Conservation (phyloP, 2,797 vertebrate genomes). For the Lates japonicus region DNA sequence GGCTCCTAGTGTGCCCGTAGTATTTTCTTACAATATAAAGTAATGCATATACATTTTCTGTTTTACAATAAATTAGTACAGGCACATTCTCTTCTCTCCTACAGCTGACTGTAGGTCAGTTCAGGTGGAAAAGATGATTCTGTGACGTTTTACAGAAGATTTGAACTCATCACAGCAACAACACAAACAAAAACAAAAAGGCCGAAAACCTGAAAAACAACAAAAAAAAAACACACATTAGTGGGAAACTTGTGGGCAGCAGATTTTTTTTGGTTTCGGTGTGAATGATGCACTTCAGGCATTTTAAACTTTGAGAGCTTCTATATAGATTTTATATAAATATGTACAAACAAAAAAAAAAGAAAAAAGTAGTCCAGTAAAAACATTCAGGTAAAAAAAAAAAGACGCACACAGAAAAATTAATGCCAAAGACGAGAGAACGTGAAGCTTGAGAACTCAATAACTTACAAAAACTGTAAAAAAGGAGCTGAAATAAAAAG, state of each 20-base stretch:
- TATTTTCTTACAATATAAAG: slow-evolving; percentile 93
- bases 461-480: slow-evolving; percentile 84
- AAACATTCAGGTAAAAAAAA: slow-evolving; percentile 81
- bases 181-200: too few relatives aligned
- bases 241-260: slow-evolving; percentile 84
- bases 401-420: slow-evolving; percentile 64
- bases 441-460: slow-evolving; percentile 82
- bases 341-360: slow-evolving; percentile 85
- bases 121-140: slow-evolving; percentile 60
- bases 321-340: slow-evolving; percentile 88
- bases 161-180: slow-evolving; percentile 56
- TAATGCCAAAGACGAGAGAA: slow-evolving; percentile 82
- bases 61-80: slow-evolving; percentile 95
- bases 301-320: slow-evolving; percentile 80
- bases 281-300: slow-evolving; percentile 89
- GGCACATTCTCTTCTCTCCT: slow-evolving; percentile 84
- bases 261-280: slow-evolving; percentile 91
- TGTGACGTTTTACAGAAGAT: slow-evolving; percentile 56
- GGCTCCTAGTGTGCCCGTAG: slow-evolving; percentile 85
- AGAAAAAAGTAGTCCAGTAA: slow-evolving; percentile 78
- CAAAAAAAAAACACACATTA: slow-evolving; percentile 46
- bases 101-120: slow-evolving; percentile 71
- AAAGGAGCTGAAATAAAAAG: slow-evolving; percentile 70
- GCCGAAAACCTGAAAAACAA: slow-evolving; percentile 52
- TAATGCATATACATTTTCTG: slow-evolving; percentile 93